Evolutionary conservation across 92 coral and sea anemone species (phyloP).

Genomic region (Parazoanthus swiftii): DNA sequence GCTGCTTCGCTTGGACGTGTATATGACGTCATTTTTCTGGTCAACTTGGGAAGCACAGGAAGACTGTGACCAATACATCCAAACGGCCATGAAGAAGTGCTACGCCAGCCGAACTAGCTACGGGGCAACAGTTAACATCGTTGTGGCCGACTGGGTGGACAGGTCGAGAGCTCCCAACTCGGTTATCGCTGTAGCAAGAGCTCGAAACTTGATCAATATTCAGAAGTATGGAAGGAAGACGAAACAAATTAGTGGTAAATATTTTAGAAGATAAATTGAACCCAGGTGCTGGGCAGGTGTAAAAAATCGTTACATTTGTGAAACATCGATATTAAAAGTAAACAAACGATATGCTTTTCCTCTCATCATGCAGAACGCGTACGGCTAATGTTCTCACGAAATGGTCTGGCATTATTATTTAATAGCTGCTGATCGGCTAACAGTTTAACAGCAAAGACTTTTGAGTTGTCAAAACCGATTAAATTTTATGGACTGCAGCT

Average conservation of each 20-base stretch:
- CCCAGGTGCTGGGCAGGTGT: no score
- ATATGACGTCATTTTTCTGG: conserved; percentile 17
- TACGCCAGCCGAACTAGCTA: conserved; percentile 1
- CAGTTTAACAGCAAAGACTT: no score
- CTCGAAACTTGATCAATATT: conserved; percentile 32
- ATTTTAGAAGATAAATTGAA: no score
- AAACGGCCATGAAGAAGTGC: conserved; percentile 38
- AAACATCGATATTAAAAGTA: no score
- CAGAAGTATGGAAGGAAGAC: background rate
- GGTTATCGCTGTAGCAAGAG: conserved; percentile 43
- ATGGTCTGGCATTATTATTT: no score
- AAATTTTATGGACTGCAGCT: no score
- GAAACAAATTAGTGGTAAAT: background rate
- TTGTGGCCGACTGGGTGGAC: conserved; percentile 60
- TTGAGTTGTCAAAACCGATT: no score
- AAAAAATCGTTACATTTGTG: no score
- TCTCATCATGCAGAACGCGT: no score
- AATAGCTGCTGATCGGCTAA: no score
- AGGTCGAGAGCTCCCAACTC: conserved; percentile 21
- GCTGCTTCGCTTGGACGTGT: conserved; percentile 30
- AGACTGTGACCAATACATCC: conserved; percentile 18
- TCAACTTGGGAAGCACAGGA: conserved; percentile 26
- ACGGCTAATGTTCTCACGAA: no score
- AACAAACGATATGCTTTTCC: no score
- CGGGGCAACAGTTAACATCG: conserved; percentile 55